These are phyloP conservation scores for Whitmania pigra DNA, from an alignment of 1,140 invertebrate species.

Conservation along the genomic window DNA sequence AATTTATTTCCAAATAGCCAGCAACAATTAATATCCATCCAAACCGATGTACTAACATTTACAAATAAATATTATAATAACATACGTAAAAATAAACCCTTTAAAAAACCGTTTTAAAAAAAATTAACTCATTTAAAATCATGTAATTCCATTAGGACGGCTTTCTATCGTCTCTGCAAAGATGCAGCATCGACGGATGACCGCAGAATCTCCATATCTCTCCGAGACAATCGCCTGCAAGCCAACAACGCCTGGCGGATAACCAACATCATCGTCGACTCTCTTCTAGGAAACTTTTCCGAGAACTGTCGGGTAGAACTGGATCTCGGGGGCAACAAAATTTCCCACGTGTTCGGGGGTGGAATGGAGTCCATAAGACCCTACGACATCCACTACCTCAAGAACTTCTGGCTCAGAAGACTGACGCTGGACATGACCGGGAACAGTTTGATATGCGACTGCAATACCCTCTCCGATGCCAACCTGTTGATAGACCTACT, in stretches of 20 bases:
- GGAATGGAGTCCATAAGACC: constrained; percentile 13
- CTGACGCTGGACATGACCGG: background rate
- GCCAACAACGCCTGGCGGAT: constrained; percentile 12
- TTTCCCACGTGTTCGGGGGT: constrained; percentile 7
- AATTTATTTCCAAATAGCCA: too few relatives aligned
- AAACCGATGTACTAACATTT: too few relatives aligned
- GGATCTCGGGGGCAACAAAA: constrained; percentile 10
- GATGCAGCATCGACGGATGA: background rate
- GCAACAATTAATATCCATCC: too few relatives aligned
- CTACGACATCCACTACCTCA: background rate
- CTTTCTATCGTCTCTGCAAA: constrained; percentile 20
- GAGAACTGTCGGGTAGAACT: background rate
- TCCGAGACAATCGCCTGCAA: constrained; percentile 10
- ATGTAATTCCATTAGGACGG: background rate
- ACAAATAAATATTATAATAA: too few relatives aligned
- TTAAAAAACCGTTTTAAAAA: too few relatives aligned
- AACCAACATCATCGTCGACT: background rate
- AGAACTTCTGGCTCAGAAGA: constrained; percentile 3
- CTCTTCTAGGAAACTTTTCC: background rate
- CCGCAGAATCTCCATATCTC: constrained; percentile 8
- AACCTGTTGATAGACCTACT: too few relatives aligned
- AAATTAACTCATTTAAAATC: too few relatives aligned
- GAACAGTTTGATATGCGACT: constrained; percentile 4
- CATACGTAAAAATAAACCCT: too few relatives aligned
- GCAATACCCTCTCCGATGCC: background rate